phyloP scores from a whole-genome alignment of 1,140 invertebrate genomes.

The Drosophila ficusphila region DNA sequence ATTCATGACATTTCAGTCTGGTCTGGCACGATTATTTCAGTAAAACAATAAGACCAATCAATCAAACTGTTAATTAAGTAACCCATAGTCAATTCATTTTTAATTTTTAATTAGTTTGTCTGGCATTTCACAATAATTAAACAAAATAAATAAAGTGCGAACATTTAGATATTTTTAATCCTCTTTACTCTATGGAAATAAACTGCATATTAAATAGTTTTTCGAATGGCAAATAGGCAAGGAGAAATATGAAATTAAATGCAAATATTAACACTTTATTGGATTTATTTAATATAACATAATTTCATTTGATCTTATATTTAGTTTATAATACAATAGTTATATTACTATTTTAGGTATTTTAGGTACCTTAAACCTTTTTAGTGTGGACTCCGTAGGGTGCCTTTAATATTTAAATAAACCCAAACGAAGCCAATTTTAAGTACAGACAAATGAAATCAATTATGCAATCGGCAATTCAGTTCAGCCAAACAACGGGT shows the following conservation, averaged over 20 bases:
- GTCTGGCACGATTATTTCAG: conserved; percentile 48
- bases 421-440: conserved; percentile 1
- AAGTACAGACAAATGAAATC: conserved; percentile 21
- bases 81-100: conserved; percentile 63
- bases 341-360: too few species aligned
- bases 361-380: too few species aligned
- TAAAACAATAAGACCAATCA: conserved; percentile 65
- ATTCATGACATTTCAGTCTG: conserved; percentile 9
- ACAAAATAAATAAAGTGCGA: conserved; percentile 16
- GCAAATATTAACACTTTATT: not conserved
- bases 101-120: conserved; percentile 72
- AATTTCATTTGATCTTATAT: too few species aligned
- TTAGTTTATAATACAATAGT: too few species aligned
- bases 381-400: not conserved
- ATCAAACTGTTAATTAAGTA: conserved; percentile 81
- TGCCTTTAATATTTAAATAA: not conserved
- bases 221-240: not conserved
- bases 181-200: conserved; percentile 3
- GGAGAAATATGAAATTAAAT: conserved; percentile 1
- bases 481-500: conserved; percentile 2
- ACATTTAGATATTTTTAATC: conserved; percentile 19
- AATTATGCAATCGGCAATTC: conserved; percentile 38
- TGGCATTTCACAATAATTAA: conserved; percentile 18
- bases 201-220: conserved; percentile 3
- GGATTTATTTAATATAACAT: too few species aligned